phyloP scores from a whole-genome alignment of 2,113 vertebrate species.

The Motacilla tschutschensis region DNA sequence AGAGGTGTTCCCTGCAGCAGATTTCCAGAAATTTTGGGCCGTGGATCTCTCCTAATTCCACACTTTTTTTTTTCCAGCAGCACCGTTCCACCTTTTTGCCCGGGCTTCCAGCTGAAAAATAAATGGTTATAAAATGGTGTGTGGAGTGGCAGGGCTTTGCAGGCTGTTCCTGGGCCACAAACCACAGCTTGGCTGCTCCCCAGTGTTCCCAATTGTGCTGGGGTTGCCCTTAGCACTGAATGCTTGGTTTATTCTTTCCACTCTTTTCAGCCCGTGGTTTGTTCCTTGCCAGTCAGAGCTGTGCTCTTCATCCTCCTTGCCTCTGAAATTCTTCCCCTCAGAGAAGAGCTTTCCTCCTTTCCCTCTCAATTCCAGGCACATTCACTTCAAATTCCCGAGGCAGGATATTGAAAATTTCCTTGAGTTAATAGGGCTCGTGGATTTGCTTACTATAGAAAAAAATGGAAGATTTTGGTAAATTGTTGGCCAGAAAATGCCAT shows the following conservation, averaged over 20 bases:
- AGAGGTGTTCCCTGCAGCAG: not conserved
- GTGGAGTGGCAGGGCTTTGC: not conserved
- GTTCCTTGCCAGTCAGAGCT: constrained; percentile 35
- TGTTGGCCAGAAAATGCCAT: not conserved
- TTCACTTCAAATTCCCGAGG: not conserved
- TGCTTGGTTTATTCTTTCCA: constrained; percentile 42
- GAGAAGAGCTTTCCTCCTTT: constrained; percentile 43
- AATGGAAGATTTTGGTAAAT: not conserved
- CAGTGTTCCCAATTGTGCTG: constrained; percentile 42
- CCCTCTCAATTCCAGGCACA: constrained; percentile 32
- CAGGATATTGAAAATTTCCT: constrained; percentile 9
- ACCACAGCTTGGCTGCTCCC: constrained; percentile 43
- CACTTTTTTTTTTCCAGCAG: not conserved
- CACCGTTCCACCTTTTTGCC: not conserved
- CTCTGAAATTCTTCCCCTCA: constrained; percentile 19
- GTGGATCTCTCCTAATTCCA: not conserved
- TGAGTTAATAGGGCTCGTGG: not conserved
- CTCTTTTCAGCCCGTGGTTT: constrained; percentile 22
- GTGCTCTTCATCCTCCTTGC: constrained; percentile 21
- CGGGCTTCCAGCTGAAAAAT: not conserved
- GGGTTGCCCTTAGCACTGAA: constrained; percentile 52
- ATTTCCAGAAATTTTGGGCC: not conserved
- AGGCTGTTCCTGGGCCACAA: constrained; percentile 30
- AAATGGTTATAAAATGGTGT: not conserved
- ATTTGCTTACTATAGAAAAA: not conserved